Base-by-base conservation (phyloP, 2,113 vertebrate species). In the Poeciliopsis turrubarensis region DNA sequence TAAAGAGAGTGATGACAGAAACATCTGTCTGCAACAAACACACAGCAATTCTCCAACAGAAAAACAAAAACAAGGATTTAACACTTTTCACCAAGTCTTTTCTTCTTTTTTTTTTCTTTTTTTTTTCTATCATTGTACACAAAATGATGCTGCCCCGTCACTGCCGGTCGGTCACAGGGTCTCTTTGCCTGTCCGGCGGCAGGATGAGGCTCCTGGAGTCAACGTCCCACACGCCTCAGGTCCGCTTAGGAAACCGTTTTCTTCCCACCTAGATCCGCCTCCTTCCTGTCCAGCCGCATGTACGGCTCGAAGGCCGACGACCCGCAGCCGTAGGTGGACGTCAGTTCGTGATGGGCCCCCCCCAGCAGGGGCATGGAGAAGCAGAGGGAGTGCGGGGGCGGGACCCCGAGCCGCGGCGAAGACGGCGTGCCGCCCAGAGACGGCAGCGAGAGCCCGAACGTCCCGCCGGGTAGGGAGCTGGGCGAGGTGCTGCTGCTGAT, bases 241-340 rank as follows among this genome's bases (percentile, higher is more conserved):
- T 57, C 80, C 79, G 31, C 78, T 94, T 94, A 98, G 72, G 95
- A 94, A 79, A 94, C 92, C 0, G 95, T 94, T 87, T 96, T 96
- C 92, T 95, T 96, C 82, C 90, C 93, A 2, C 92, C 81, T 29
- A 94, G 51, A 54, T 94, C 91, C n/a, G 25, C 81, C 68, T 92
- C 96, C 82, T 95, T 96, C 90, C 93, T 92, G 69, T 96, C 96
- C 87, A 96, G 94, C 77, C 95, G 92, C 65, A 92, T 94, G 92
- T 97, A 98, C 76, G 97, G 97, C 93, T 97, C 96, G 4, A 99
- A 99, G 0, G 97, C 97, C 0, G 97, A 99, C 1, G 93, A 92
- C 2, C 96, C 95, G 60, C 96, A 96, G 83, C 95, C 94, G 6
- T 95, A 96, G 1, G 90, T 14, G 0, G 93, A 83, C 0, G 95